Evolutionary conservation across 2,797 vertebrate species (phyloP).

Genomic region (Lagodon rhomboides): DNA sequence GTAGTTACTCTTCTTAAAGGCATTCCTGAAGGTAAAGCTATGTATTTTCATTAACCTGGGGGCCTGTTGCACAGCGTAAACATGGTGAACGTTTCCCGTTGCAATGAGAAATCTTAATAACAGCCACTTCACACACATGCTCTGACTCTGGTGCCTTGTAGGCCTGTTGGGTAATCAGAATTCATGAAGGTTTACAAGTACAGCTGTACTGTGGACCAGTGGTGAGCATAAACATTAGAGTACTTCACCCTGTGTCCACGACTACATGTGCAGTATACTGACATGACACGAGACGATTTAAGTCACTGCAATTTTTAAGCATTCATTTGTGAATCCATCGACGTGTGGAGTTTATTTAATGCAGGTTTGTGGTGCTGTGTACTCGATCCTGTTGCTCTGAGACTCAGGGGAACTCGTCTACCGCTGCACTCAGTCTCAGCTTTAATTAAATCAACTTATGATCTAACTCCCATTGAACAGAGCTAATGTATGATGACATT

Average conservation of each 20-base stretch:
- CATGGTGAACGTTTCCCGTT: no score
- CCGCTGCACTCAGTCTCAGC: conserved; percentile 33
- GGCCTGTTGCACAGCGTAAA: no score
- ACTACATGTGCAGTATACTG: neutral
- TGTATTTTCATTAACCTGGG: no score
- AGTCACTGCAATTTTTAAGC: neutral
- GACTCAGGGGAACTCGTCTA: conserved; percentile 32
- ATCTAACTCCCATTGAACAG: conserved; percentile 53
- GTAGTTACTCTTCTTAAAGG: no score
- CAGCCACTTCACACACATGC: no score
- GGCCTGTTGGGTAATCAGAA: neutral
- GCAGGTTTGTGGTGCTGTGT: neutral
- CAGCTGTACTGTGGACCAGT: neutral
- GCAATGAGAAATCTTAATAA: no score
- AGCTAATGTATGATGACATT: conserved; percentile 65
- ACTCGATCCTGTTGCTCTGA: neutral
- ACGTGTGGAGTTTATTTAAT: conserved; percentile 19
- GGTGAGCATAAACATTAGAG: neutral
- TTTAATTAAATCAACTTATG: conserved; percentile 67
- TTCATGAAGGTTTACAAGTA: neutral
- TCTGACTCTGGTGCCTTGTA: no score
- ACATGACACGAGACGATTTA: neutral
- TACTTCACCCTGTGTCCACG: no score
- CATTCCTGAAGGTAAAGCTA: no score
- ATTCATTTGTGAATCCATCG: neutral